Evolutionary conservation across 1,140 invertebrate species (phyloP).

Genomic region (Capitella teleta): DNA sequence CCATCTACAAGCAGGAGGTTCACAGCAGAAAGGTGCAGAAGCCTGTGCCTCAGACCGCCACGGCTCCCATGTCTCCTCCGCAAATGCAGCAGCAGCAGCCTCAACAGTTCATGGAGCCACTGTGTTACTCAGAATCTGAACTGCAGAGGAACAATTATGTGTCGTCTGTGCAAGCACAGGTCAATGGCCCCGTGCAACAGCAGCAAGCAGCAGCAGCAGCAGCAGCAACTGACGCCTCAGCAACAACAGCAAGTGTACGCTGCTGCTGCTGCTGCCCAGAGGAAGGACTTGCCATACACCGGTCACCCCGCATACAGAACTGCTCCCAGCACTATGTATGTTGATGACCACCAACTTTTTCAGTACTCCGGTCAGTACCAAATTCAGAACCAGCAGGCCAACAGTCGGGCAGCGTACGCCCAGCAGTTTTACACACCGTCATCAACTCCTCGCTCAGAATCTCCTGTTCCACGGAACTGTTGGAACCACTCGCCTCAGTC

Average conservation of each 20-base stretch:
- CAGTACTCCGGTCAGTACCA: no score
- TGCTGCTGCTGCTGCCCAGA: background rate
- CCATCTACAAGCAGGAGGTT: conserved; percentile 91
- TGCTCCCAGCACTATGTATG: no score
- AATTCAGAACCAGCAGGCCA: no score
- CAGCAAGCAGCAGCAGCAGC: conserved; percentile 27
- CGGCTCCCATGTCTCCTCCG: conserved; percentile 65
- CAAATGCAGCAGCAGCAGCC: conserved; percentile 5
- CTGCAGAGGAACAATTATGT: conserved; percentile 48
- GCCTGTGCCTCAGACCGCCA: conserved; percentile 82
- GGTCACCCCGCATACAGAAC: background rate
- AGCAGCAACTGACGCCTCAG: no score
- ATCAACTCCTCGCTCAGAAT: conserved; percentile 35
- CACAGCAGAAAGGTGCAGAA: conserved; percentile 79
- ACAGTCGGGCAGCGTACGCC: no score
- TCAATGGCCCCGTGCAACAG: conserved; percentile 13
- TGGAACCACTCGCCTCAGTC: conserved; percentile 37
- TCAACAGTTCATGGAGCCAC: conserved; percentile 1
- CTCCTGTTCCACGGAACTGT: conserved; percentile 27
- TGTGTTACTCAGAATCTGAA: no score
- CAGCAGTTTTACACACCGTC: conserved; percentile 22
- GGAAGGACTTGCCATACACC: background rate
- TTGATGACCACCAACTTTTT: no score
- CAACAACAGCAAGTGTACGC: no score
- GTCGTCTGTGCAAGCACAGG: conserved; percentile 63